Evolutionary conservation across 2,888 invertebrate genomes (phyloP), one percentile per base, ranked within the genome.

Genomic region (Leucophora obtusa): DNA sequence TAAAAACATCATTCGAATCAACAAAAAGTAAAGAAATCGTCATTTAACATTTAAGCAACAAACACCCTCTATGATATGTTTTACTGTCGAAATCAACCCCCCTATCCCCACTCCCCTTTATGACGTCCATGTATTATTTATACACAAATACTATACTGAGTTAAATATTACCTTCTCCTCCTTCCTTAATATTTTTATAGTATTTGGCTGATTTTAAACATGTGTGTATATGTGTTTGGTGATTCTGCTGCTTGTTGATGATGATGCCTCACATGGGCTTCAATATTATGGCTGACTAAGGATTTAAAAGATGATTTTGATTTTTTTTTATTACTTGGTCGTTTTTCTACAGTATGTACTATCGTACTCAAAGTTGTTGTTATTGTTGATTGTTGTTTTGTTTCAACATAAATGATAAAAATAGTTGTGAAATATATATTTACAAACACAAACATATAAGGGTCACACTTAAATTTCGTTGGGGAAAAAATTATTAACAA

Each of bases 221-320:
- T 77, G 60, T 65, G 54, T 47, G 60, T 51, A 28, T 28, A 28
- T 28, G 21, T 21, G 21, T 21, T 21, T 21, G 38, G 35, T 78
- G 38, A 28, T 70, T 69, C 47, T 75, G 74, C 7, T 28, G 28
- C n/a, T 28, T 75, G 74, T 54, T 79, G 69, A 74, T 66, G 73
- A 38, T 73, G 71, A 79, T 79, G 75, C 62, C 79, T 75, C 71
- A 75, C 66, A 79, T 79, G 75, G 75, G 75, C 79, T 71, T 79
- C 66, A 71, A 75, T 60, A 75, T 79, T 75, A 79, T 75, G 75
- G 70, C 79, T 79, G 79, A 79, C 79, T 79, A 71, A 79, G 79
- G 79, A 79, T 71, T 79, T 75, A 66, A 79, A 79, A 75, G 75
- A 79, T 79, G 79, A 79, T 79, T 79, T 79, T 68, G 71, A 75